Evolutionary conservation across 2,888 invertebrate species (phyloP), one percentile per base, ranked within the genome.

Genomic region (Scaptomyza parva): DNA sequence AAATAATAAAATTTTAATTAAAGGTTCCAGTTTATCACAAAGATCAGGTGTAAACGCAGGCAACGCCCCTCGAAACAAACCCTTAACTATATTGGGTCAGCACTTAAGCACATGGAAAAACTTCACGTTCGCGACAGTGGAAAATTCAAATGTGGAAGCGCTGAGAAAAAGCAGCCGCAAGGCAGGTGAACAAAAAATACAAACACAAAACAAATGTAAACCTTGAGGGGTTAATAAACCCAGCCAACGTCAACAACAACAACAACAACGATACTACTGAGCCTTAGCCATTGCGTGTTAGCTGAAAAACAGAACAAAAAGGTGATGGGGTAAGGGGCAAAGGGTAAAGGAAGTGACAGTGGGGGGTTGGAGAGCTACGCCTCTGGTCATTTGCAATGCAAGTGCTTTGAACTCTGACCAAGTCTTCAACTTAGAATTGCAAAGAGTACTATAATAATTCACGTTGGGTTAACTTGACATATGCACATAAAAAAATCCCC

Each of bases 271-370:
- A 28, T 40, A 63, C 64, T 47, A 71, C 61, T 76, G 76, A 78
- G 88, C 88, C 88, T 78, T 79, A 71, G 77, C 76, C 76, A 70
- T 89, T 88, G 90, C 89, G 88, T 89, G 89, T 66, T 75, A 39
- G 50, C 30, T 48, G 45, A 55, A 69, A 69, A 78, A 71, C 84
- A 70, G 77, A 75, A 53, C 40, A 60, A 54, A 50, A 39, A 41
- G 12, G 40, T 9, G 11, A 28, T 22, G 2, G 35, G 30, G 0
- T 44, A 14, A 28, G 22, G 30, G 12, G 28, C 28, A 28, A 5
- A 7, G 24, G 24, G 6, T 24, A 7, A 1, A 28, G 37, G 14
- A 12, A 35, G 43, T n/a, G n/a, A n/a, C n/a, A n/a, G n/a, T n/a
- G 55, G 45, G 48, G 39, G 39, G 26, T 22, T 28, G 37, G 44